Conservation (phyloP, 2,888 invertebrate species). For the Brachyopa scutellaris region DNA sequence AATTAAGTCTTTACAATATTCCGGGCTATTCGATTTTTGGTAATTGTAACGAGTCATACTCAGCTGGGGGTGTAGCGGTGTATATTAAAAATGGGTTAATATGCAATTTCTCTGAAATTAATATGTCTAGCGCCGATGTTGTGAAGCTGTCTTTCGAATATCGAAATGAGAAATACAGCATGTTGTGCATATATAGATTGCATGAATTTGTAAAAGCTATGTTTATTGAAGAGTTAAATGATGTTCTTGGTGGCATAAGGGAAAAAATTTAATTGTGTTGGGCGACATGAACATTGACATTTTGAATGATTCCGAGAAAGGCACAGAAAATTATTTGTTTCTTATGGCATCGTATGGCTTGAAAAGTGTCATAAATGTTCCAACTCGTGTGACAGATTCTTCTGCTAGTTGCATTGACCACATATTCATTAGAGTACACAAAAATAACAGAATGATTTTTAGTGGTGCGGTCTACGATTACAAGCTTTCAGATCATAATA, state of each 20-base stretch:
- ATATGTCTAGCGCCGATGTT: not conserved
- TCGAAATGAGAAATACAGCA: not conserved
- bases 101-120: not conserved
- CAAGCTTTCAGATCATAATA: not conserved
- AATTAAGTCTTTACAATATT: conserved; percentile 24
- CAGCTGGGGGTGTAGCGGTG: conserved; percentile 17
- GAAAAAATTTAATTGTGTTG: not conserved
- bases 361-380: too few relatives aligned
- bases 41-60: conserved; percentile 15
- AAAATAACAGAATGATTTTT: not conserved
- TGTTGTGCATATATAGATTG: not conserved
- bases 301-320: not conserved
- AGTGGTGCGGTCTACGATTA: not conserved
- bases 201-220: not conserved
- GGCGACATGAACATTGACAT: not conserved
- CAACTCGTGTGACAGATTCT: too few relatives aligned
- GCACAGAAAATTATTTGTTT: too few relatives aligned
- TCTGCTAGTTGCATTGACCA: not conserved
- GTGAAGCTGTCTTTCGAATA: not conserved
- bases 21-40: conserved; percentile 19
- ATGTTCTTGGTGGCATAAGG: not conserved
- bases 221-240: not conserved
- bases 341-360: too few relatives aligned
- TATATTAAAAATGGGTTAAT: not conserved
- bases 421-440: not conserved